Conservation (phyloP, 2,797 vertebrate genomes). For the Poecilia velifera region DNA sequence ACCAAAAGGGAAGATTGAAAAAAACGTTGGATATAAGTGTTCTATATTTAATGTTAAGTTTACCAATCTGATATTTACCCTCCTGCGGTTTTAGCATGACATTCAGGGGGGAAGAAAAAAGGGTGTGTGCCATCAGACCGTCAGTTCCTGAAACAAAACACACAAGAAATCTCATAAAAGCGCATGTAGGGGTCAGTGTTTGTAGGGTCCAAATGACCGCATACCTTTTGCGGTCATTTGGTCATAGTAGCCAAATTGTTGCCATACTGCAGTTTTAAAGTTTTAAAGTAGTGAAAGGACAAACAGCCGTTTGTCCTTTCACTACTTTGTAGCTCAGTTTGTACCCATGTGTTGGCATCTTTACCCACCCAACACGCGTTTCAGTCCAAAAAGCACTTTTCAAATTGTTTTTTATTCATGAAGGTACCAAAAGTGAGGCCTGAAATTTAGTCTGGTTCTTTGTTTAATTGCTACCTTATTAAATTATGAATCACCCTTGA, state of each 20-base stretch:
- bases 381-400: background rate
- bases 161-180: too few relatives aligned
- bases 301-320: background rate
- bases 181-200: background rate
- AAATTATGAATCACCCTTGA: constrained; percentile 1
- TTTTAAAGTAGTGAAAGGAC: too few relatives aligned
- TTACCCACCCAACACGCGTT: background rate
- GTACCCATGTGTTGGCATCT: background rate
- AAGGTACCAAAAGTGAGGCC: background rate
- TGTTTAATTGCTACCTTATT: background rate
- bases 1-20: background rate
- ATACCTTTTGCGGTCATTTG: too few relatives aligned
- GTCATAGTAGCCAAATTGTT: background rate
- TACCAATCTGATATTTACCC: background rate
- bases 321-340: background rate
- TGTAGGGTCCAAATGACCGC: background rate
- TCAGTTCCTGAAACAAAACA: too few relatives aligned
- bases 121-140: too few relatives aligned
- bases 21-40: background rate
- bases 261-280: background rate
- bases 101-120: too few relatives aligned
- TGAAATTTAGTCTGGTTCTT: background rate
- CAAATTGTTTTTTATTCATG: background rate
- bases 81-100: too few relatives aligned
- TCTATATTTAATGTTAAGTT: background rate